Conservation (phyloP, 2,797 vertebrate species). For the Molossus alvarezi region DNA sequence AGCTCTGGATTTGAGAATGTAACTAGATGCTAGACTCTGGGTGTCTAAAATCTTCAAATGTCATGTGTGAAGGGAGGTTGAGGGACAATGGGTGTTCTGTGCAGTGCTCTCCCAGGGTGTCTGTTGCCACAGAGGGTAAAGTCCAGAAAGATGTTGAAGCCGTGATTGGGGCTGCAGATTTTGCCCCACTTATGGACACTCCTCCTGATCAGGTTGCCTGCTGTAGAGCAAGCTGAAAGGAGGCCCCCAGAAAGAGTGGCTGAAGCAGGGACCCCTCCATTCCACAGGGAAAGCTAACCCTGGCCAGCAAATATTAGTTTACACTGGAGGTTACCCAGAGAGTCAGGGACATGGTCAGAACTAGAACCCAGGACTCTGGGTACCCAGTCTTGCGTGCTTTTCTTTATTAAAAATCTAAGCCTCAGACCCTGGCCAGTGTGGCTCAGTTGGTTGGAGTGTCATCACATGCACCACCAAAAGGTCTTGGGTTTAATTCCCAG, state of each 20-base stretch:
- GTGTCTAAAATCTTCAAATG: conserved; percentile 17
- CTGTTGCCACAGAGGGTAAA: background rate
- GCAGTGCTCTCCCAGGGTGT: background rate
- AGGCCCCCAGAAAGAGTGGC: background rate
- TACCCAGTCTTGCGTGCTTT: background rate
- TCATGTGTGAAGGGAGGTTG: background rate
- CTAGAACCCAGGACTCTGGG: background rate
- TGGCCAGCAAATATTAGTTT: background rate
- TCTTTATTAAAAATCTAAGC: background rate
- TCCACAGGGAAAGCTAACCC: background rate
- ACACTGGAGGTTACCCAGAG: background rate
- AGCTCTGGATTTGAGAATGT: conserved; percentile 40
- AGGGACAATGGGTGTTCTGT: no score
- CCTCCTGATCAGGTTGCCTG: background rate
- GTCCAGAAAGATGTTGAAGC: background rate
- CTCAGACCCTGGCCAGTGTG: no score
- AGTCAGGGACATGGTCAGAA: background rate
- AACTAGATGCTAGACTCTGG: background rate
- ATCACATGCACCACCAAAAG: background rate
- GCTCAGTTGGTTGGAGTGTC: no score
- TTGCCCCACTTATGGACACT: background rate
- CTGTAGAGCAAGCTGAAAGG: background rate
- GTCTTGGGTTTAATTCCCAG: background rate
- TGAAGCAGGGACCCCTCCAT: background rate
- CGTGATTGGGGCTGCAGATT: background rate